Evolutionary conservation across 23 tunicate species (phyloP).

Genomic region (Ascidia mentula): DNA sequence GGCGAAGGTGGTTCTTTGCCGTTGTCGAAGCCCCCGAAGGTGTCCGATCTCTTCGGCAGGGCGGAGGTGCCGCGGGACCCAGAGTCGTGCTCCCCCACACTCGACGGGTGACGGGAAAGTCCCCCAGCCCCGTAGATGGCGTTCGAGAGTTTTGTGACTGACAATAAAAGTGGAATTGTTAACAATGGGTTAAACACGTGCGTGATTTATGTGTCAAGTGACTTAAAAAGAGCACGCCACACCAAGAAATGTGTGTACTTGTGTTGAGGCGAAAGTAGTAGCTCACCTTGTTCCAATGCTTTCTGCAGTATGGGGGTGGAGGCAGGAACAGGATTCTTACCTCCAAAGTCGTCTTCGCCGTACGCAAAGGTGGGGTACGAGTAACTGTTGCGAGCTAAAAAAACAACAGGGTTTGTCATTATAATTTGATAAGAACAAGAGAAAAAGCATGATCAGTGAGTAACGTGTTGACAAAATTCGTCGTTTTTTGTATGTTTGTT

Average conservation of each 20-base stretch:
- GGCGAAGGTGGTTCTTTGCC: slow-evolving; percentile 80
- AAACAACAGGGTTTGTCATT: too few species aligned
- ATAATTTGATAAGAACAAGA: too few species aligned
- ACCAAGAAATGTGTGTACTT: background rate
- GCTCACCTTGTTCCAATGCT: slow-evolving; percentile 76
- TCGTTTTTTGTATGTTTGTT: too few species aligned
- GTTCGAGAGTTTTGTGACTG: slow-evolving; percentile 58
- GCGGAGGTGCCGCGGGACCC: slow-evolving; percentile 20
- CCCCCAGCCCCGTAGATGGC: slow-evolving; percentile 66
- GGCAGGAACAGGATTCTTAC: slow-evolving; percentile 25
- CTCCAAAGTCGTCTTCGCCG: slow-evolving; percentile 12
- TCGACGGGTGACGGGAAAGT: slow-evolving; percentile 51
- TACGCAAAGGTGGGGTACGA: slow-evolving; percentile 26
- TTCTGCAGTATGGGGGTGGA: slow-evolving; percentile 60
- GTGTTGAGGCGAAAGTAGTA: background rate
- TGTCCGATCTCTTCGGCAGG: slow-evolving; percentile 82
- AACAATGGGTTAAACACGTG: too few species aligned
- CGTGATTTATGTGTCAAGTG: too few species aligned
- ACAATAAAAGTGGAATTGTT: too few species aligned
- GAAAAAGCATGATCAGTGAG: too few species aligned
- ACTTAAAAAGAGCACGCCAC: background rate
- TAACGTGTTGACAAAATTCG: too few species aligned
- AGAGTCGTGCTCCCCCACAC: slow-evolving; percentile 65
- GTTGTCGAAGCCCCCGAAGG: slow-evolving; percentile 89
- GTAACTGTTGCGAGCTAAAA: slow-evolving; percentile 49